Evolutionary conservation across 2,888 invertebrate genomes (phyloP).

Genomic region (Apamea monoglypha): DNA sequence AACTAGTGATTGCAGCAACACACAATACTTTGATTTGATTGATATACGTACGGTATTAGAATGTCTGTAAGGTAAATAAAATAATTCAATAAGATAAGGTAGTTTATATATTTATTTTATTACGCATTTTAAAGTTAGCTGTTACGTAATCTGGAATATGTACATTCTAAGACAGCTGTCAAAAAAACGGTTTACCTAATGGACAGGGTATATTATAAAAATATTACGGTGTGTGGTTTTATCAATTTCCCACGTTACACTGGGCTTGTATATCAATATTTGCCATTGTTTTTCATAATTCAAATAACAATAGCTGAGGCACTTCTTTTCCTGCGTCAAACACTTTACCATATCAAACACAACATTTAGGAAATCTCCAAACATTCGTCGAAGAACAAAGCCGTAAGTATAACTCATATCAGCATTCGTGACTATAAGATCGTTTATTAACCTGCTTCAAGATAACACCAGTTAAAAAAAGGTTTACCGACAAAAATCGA

Average conservation of each 20-base stretch:
- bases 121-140: too few relatives aligned
- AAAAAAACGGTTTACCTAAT: too few relatives aligned
- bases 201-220: too few relatives aligned
- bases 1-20: too few relatives aligned
- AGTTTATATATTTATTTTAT: too few relatives aligned
- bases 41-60: too few relatives aligned
- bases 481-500: slow-evolving; percentile 76
- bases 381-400: not conserved
- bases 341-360: not conserved
- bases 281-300: not conserved
- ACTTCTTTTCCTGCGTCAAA: not conserved
- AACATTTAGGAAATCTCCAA: not conserved
- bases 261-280: not conserved
- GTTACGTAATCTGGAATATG: too few relatives aligned
- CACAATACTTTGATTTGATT: too few relatives aligned
- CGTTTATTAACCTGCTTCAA: slow-evolving; percentile 76
- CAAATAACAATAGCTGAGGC: too few relatives aligned
- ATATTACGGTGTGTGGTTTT: not conserved
- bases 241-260: not conserved
- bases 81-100: too few relatives aligned
- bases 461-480: slow-evolving; percentile 76
- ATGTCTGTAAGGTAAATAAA: too few relatives aligned
- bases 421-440: slow-evolving; percentile 69
- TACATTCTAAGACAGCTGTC: too few relatives aligned
- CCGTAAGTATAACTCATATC: slow-evolving; percentile 57